These are phyloP conservation scores for Agriopis aurantiaria DNA, from an alignment of 2,888 invertebrate genomes.

Conservation along the genomic window DNA sequence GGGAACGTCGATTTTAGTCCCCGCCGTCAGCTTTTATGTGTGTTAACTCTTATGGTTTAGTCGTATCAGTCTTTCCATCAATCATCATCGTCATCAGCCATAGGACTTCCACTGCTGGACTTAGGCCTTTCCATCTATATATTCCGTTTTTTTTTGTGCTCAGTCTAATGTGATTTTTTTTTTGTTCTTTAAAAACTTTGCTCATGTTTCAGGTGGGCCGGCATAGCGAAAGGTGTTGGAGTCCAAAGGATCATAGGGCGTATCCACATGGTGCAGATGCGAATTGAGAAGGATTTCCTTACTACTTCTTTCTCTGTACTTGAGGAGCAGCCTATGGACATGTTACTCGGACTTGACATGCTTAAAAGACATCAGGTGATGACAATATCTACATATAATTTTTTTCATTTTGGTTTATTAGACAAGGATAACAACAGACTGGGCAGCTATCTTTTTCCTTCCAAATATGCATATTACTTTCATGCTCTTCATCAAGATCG, in stretches of 20 bases:
- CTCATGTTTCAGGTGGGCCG: slow-evolving; percentile 91
- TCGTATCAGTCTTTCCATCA: background rate
- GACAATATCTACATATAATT: background rate
- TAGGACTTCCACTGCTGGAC: no score
- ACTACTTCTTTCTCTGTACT: slow-evolving; percentile 98
- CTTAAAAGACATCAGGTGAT: slow-evolving; percentile 96
- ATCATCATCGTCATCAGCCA: no score
- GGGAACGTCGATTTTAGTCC: no score
- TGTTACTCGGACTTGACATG: slow-evolving; percentile 99
- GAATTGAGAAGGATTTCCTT: slow-evolving; percentile 97
- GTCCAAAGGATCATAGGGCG: slow-evolving; percentile 98
- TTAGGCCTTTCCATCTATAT: background rate
- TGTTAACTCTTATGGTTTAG: background rate
- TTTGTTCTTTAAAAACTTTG: background rate
- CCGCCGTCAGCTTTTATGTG: no score
- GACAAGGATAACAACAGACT: no score
- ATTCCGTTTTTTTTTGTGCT: no score
- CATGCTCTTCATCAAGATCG: no score
- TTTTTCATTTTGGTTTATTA: no score
- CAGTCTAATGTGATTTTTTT: background rate
- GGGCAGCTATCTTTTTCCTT: no score
- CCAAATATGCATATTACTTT: no score
- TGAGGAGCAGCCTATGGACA: slow-evolving; percentile 99
- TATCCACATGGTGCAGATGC: slow-evolving; percentile 98
- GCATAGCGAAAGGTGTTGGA: slow-evolving; percentile 99